Conservation (phyloP, 2,888 invertebrate species). For the Protonemura montana region DNA sequence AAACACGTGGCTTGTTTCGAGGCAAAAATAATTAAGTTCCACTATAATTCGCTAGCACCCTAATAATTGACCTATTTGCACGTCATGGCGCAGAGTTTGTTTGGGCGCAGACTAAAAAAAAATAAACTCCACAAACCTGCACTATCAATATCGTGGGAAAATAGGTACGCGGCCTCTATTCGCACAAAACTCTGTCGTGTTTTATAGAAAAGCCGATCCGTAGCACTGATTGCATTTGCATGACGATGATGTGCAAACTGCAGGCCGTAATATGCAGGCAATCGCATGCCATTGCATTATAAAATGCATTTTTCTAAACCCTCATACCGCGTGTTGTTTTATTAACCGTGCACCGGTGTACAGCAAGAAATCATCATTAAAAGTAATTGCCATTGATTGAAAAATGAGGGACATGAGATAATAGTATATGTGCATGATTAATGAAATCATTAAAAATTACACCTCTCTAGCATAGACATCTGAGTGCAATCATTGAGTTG, state of each 20-base stretch:
- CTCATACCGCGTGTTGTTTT: neutral
- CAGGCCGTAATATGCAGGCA: neutral
- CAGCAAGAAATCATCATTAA: conserved; percentile 24
- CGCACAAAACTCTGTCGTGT: neutral
- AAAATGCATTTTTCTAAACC: conserved; percentile 9
- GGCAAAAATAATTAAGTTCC: neutral
- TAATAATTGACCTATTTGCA: neutral
- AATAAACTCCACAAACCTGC: neutral
- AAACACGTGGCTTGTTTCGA: neutral
- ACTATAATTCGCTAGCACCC: neutral
- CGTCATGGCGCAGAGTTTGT: neutral
- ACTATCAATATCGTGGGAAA: neutral
- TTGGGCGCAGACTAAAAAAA: too few relatives aligned
- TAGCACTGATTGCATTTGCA: neutral
- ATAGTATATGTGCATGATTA: neutral
- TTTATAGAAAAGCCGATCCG: neutral
- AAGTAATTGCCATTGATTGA: conserved; percentile 25
- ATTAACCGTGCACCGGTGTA: too few relatives aligned
- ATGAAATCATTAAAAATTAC: conserved; percentile 31
- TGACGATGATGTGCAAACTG: neutral
- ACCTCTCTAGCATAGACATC: neutral
- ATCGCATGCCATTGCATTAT: neutral
- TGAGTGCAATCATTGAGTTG: neutral
- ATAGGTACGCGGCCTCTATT: neutral
- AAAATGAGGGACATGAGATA: neutral